Conservation (phyloP, 2,888 invertebrate species). For the Gortyna flavago region DNA sequence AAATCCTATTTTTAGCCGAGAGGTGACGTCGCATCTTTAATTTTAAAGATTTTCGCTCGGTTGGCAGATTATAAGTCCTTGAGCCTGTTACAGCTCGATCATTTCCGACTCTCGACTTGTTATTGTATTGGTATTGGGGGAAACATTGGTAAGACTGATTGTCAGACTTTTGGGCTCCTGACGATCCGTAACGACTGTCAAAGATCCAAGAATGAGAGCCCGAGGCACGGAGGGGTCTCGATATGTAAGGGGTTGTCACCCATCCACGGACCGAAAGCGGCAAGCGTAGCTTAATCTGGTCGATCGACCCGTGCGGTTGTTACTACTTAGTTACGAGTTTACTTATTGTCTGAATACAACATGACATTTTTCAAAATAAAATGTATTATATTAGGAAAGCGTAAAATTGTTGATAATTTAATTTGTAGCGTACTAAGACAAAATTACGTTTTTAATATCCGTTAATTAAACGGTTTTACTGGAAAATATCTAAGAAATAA, state of each 20-base stretch:
- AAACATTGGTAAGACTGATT: too few relatives aligned
- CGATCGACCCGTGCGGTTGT: too few relatives aligned
- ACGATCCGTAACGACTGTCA: too few relatives aligned
- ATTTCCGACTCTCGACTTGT: constrained; percentile 9
- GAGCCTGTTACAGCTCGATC: constrained; percentile 48
- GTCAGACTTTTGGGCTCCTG: too few relatives aligned
- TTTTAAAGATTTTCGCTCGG: constrained; percentile 36
- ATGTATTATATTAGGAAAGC: constrained; percentile 8
- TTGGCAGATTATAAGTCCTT: constrained; percentile 37
- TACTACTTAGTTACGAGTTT: too few relatives aligned
- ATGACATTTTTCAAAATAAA: constrained; percentile 7
- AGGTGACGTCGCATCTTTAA: constrained; percentile 34
- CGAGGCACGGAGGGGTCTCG: too few relatives aligned
- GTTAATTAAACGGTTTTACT: constrained; percentile 6
- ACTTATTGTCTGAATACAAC: neutral
- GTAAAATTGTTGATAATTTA: neutral
- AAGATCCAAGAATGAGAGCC: too few relatives aligned
- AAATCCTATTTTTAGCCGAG: constrained; percentile 33
- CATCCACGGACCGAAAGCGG: too few relatives aligned
- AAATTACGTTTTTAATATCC: neutral
- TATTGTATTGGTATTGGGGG: too few relatives aligned
- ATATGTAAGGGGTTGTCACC: too few relatives aligned
- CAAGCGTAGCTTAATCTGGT: too few relatives aligned
- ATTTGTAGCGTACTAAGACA: too few relatives aligned
- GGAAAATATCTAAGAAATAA: neutral